Evolutionary conservation across 2,888 invertebrate genomes (phyloP), one percentile per base, ranked within the genome.

Genomic region (Lithophane leautieri): DNA sequence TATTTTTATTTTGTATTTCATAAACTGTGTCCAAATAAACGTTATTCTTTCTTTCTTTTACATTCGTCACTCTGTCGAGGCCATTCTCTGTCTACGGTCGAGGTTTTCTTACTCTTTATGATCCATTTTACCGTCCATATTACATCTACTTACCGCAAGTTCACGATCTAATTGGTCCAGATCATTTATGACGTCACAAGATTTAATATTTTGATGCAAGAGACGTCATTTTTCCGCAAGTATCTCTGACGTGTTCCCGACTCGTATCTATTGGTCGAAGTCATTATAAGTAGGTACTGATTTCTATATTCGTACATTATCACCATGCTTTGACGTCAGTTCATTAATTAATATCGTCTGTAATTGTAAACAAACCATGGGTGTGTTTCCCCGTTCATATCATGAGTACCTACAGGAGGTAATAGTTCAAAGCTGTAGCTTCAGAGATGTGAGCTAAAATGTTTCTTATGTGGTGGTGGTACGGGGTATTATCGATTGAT

Each of bases 301-400:
- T 54, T 65, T 62, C 79, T 80, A 78, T 79, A 56, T 83, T 68
- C 3, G 40, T 54, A 22, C 54, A 63, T n/a, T 63, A 67, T 47
- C 56, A 9, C 19, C 52, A 78, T 58, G 19, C 14, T 42, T 9
- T 73, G 68, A 84, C 84, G 81, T 84, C 70, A 56, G 14, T 70
- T 73, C 40, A 73, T 76, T 78, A 86, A 72, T 86, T 80, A 80
- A 62, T 65, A 65, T 60, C n/a, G 47, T 47, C 28, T 50, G 68
- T 76, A 82, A 72, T 47, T 69, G 70, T 79, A 87, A 83, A 87
- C 80, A 83, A 72, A 83, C 22, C 7, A 22, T 56, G 86, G 78
- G 34, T 79, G 86, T 76, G 34, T 79, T 87, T 87, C 73, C 87
- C 86, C 61, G 12, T 58, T 42, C 25, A 68, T 81, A 81, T 82